A percentile compares a stretch with the other conserved stretches of the same genome.
Evolutionary conservation across 2,888 invertebrate species (phyloP).

Genomic region (Proisotoma minuta): DNA sequence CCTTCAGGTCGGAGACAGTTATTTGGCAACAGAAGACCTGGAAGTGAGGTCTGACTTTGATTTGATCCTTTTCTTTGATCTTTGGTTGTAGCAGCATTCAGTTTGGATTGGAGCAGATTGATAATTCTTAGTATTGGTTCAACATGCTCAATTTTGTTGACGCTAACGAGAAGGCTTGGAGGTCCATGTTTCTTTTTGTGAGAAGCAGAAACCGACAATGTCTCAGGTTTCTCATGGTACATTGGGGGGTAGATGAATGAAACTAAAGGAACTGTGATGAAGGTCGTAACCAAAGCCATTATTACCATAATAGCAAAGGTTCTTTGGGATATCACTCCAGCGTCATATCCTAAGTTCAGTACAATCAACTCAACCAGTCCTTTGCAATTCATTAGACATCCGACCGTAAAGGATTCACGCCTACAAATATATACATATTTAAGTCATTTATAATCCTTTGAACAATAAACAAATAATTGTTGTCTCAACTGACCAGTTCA

Average conservation of each 20-base stretch:
- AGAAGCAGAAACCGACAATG: background rate
- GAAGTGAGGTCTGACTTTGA: background rate
- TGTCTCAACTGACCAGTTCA: constrained; percentile 35
- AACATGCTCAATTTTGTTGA: constrained; percentile 35
- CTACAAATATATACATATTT: too few species aligned
- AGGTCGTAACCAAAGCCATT: constrained; percentile 38
- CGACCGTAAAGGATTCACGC: constrained; percentile 29
- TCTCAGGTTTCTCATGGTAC: constrained; percentile 18
- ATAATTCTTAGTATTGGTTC: constrained; percentile 30
- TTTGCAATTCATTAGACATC: constrained; percentile 39
- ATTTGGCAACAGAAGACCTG: background rate
- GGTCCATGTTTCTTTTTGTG: constrained; percentile 5
- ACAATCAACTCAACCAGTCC: constrained; percentile 40
- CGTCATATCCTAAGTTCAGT: constrained; percentile 31
- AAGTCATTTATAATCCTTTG: too few species aligned
- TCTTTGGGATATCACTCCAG: constrained; percentile 23
- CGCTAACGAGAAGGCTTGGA: constrained; percentile 20
- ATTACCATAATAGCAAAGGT: constrained; percentile 43
- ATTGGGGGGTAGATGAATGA: constrained; percentile 25
- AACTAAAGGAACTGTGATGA: constrained; percentile 34
- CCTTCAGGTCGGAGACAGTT: background rate
- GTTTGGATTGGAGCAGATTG: constrained; percentile 25
- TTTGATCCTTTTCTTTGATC: background rate
- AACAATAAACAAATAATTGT: too few species aligned
- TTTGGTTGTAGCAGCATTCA: background rate